Evolutionary conservation across 2,888 invertebrate genomes (phyloP).

Genomic region (Acronicta aceris): DNA sequence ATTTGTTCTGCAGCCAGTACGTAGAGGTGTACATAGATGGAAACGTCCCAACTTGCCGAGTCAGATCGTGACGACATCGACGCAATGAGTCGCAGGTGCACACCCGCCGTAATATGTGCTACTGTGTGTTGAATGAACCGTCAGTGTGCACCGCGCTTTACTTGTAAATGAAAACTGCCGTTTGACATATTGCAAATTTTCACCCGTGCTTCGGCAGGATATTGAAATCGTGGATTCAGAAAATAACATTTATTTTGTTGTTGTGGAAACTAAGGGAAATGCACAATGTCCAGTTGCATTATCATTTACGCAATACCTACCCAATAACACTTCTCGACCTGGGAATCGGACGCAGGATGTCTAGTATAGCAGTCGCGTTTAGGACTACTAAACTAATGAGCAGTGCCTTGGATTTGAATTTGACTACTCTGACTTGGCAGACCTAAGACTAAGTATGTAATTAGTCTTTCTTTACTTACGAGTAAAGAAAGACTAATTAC

Average conservation of each 20-base stretch:
- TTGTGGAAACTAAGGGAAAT: slow-evolving; percentile 3
- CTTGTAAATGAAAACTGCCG: slow-evolving; percentile 49
- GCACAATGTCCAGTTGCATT: slow-evolving; percentile 6
- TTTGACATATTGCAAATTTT: slow-evolving; percentile 45
- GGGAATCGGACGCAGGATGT: too few relatives aligned
- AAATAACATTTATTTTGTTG: slow-evolving; percentile 24
- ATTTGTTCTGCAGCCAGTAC: slow-evolving; percentile 49
- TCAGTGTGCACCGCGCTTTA: slow-evolving; percentile 43
- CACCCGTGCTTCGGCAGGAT: slow-evolving; percentile 23
- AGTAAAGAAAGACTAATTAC: too few relatives aligned
- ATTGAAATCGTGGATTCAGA: slow-evolving; percentile 39
- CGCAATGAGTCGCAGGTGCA: slow-evolving; percentile 75
- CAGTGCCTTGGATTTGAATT: too few relatives aligned
- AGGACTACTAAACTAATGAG: too few relatives aligned
- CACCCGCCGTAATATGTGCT: slow-evolving; percentile 70
- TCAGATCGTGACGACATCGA: slow-evolving; percentile 61
- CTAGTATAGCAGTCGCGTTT: too few relatives aligned
- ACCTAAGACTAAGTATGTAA: too few relatives aligned
- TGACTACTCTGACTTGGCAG: too few relatives aligned
- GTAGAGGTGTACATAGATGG: slow-evolving; percentile 60
- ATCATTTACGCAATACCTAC: too few relatives aligned
- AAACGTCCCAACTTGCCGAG: slow-evolving; percentile 60
- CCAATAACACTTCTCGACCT: background rate
- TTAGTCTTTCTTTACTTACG: too few relatives aligned
- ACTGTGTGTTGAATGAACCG: slow-evolving; percentile 60